Evolutionary conservation across 2,113 vertebrate genomes (phyloP).

Genomic region (Crotalus helleri): DNA sequence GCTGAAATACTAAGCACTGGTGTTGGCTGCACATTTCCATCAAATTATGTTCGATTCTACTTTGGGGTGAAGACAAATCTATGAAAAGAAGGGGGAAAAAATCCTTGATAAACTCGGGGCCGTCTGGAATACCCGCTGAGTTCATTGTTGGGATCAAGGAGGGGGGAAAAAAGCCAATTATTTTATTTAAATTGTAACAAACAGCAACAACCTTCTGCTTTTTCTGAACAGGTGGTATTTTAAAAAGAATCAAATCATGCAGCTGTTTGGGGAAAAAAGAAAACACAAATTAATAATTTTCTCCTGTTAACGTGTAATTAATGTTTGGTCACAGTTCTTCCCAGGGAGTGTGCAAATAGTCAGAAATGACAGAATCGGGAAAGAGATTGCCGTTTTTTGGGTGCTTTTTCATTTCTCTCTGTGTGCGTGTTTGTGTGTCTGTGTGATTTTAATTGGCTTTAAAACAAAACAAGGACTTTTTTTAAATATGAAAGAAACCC

Average conservation of each 20-base stretch:
- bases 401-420: neutral
- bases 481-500: neutral
- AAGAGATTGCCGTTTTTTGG: conserved; percentile 26
- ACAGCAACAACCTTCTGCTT: neutral
- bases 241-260: conserved; percentile 39
- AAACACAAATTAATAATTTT: conserved; percentile 69
- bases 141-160: neutral
- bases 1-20: neutral
- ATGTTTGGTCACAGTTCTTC: conserved; percentile 58
- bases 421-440: neutral
- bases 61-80: neutral
- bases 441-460: neutral
- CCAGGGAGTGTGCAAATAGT: conserved; percentile 40
- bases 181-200: neutral
- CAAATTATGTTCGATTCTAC: neutral
- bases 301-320: conserved; percentile 64
- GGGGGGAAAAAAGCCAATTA: neutral
- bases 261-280: conserved; percentile 44
- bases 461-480: neutral
- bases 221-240: conserved; percentile 36
- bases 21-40: neutral
- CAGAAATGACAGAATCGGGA: conserved; percentile 47
- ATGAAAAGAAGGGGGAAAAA: neutral
- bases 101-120: neutral
- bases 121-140: neutral